Evolutionary conservation across 1,140 invertebrate genomes (phyloP), one percentile per base, ranked within the genome.

Genomic region (Mycetomoellerius zeteki): DNA sequence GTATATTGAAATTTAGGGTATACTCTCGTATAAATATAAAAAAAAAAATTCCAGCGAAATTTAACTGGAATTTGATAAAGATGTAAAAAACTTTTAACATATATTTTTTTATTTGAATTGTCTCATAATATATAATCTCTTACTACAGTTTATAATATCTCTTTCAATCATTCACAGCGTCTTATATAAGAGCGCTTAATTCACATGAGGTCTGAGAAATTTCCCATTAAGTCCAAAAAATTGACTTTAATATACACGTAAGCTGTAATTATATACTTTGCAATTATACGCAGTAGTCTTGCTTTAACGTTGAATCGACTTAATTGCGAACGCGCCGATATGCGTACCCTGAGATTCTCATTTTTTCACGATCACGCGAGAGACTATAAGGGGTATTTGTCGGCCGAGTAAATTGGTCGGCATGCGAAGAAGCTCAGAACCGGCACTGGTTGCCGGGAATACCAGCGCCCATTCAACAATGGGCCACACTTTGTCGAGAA

Each of bases 381-480:
- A 86, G 75, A 69, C 19, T 80, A 24, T 64, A 65, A 52, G 30
- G 62, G 62, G 30, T 37, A 84, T 81, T 85, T 88, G 89, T 87
- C 85, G 77, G 81, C 27, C 47, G 65, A 43, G 71, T 87, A 84
- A 92, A 91, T 89, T 84, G 89, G 72, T 85, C 76, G 86, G 65
- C 89, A 90, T 90, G 88, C 47, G 71, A 88, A 78, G 85, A 37
- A 67, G 52, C 50, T 52, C 60, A 56, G 73, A 86, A 76, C 80
- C 71, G 65, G 21, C 76, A 52, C 47, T 77, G 71, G 72, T 75
- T 85, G 72, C 78, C 65, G 19, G 50, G 52, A 78, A 81, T 80
- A 85, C 64, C 72, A 69, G 62, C n/a, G 67, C 78, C 33, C 91
- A 89, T 82, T 85, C 88, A 82, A 89, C 90, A 88, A 91, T 87